Evolutionary conservation across 2,797 vertebrate genomes (phyloP), one percentile per base, ranked within the genome.

Genomic region (Chelonia mydas): DNA sequence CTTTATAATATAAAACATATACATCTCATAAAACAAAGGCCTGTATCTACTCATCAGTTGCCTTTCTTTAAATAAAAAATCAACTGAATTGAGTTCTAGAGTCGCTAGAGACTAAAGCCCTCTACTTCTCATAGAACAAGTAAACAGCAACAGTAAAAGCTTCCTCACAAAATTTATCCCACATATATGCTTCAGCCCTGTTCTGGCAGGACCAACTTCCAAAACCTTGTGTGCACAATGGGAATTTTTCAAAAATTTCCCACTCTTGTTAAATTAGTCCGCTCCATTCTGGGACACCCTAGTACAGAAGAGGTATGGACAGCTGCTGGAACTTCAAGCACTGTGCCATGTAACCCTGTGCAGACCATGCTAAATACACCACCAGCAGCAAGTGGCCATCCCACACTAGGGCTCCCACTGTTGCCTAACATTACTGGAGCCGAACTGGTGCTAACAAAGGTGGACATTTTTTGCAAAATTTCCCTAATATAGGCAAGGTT

Each of bases 131-230:
- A 16, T 11, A 93, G 68, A 95, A 76, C 45, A 49, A 89, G 57
- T 49, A n/a, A 0, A 0, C 0, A 1, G 41, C 0, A 3, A 6
- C 5, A 10, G 7, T 13, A 55, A 28, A 33, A 85, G 37, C 27
- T 90, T 5, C 82, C 45, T 86, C 85, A 89, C 61, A 81, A 51
- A 16, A 23, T n/a, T 2, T 0, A 0, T 53, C 68, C 93, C 50
- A 53, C 79, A 28, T 41, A 55, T 10, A 51, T 50, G 27, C 50
- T 28, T 84, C 72, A 88, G 57, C 37, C 51, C 45, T 13, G 2
- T 53, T 53, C 47, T 12, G 33, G n/a, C 37, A 27, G n/a, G 8
- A 51, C 25, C 17, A 80, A 47, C 45, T 51, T 37, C 37, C 6
- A 81, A 41, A 86, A 23, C 5, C 47, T 72, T 76, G 65, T 19